Evolutionary conservation across 2,888 invertebrate genomes (phyloP), one percentile per base, ranked within the genome.

Genomic region (Melanchra persicariae): DNA sequence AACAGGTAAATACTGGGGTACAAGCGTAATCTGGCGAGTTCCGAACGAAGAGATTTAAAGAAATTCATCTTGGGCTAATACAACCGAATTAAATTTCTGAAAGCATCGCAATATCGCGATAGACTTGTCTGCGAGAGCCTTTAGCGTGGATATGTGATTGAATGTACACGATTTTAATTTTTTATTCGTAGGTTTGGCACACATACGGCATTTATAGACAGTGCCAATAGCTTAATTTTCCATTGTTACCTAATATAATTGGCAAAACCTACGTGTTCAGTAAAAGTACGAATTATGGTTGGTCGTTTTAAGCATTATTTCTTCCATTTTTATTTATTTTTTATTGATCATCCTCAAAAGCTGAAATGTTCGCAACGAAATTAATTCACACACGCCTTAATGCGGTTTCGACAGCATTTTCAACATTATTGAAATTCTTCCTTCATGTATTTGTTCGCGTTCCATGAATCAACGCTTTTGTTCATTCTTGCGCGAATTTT

Each of bases 1-100:
- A 99, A 96, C 99, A 99, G 97, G 98, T 98, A 93, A 37, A 37
- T 37, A 37, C 37, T 34, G 8, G 0, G 9, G 9, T 9, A 97
- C 83, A 96, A 96, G 84, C 93, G 97, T 19, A 94, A 91, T 5
- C 86, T 97, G 30, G 96, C 95, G 70, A 96, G 96, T 34, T 93
- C 94, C 1, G 97, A 97, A 45, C 94, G 97, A 30, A 96, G 7
- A 37, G 5, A 37, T 30, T 30, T 6, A 37, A 10, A 7, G 10
- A 37, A 3, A 10, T 37, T 37, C 10, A 30, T 15, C 5, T 30
- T 30, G 4, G 30, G 6, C 30, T 30, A 30, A 30, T 30, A 30
- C 6, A 30, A 3, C 30, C 30, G 30, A 30, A 30, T 30, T 30
- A 30, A 30, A 30, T 30, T 30, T 30, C 30, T 30, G 6, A 30